Evolutionary conservation across 1,140 invertebrate species (phyloP).

Genomic region (Sarcophaga bullata): DNA sequence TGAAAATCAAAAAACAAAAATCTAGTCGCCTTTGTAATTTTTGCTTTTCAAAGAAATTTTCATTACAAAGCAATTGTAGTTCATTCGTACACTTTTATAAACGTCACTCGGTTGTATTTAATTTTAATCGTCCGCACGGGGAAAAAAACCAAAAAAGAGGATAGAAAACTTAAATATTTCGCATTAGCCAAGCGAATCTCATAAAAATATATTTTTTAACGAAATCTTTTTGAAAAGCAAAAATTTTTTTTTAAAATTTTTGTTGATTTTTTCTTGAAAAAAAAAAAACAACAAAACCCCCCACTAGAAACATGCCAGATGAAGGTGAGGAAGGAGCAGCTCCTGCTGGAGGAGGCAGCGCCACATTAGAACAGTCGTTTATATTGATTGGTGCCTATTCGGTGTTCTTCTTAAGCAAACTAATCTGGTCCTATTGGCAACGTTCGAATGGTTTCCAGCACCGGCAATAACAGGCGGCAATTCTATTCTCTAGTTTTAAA

Average conservation of each 20-base stretch:
- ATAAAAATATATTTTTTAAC: too few relatives aligned
- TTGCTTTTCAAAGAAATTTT: slow-evolving; percentile 1
- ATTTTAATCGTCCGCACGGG: neutral
- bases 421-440: neutral
- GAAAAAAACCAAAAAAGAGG: too few relatives aligned
- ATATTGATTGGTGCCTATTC: neutral
- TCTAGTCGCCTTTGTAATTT: neutral
- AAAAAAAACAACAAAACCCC: neutral
- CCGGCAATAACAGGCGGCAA: neutral
- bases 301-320: slow-evolving; percentile 6
- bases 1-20: neutral
- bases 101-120: neutral
- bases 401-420: neutral
- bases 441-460: neutral
- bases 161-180: too few relatives aligned
- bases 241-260: neutral
- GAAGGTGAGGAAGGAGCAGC: neutral
- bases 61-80: neutral
- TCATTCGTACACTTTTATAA: neutral
- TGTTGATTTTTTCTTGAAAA: neutral
- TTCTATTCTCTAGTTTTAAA: neutral
- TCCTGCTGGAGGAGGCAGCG: neutral
- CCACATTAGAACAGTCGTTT: neutral
- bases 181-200: too few relatives aligned
- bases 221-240: neutral